phyloP scores from a whole-genome alignment of 2,888 invertebrate genomes.

The Anorthoa munda region DNA sequence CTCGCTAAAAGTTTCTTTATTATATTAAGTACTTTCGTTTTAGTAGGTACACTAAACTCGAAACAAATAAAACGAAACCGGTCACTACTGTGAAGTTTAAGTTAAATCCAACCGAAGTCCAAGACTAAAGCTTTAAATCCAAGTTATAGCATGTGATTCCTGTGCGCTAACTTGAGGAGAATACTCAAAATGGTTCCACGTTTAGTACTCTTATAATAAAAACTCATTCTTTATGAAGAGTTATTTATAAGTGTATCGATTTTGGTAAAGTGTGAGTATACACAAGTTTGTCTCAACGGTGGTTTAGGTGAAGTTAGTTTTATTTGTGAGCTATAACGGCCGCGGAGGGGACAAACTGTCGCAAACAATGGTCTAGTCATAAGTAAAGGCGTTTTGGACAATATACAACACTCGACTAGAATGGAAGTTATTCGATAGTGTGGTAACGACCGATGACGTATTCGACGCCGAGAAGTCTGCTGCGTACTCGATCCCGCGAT shows the following conservation, averaged over 20 bases:
- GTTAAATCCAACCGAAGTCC: constrained; percentile 50
- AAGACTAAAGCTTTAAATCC: constrained; percentile 59
- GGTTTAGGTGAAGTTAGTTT: constrained; percentile 18
- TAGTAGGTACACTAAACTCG: constrained; percentile 39
- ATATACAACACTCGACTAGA: constrained; percentile 35
- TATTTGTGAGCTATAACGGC: constrained; percentile 24
- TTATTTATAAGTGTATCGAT: constrained; percentile 31
- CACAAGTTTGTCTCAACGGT: neutral
- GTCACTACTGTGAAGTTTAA: constrained; percentile 50
- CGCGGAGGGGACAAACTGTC: constrained; percentile 26
- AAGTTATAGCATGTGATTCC: constrained; percentile 54
- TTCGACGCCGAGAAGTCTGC: constrained; percentile 72
- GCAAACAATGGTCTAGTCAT: constrained; percentile 44
- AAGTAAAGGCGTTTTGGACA: constrained; percentile 46
- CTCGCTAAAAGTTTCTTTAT: constrained; percentile 42
- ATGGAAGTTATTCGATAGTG: constrained; percentile 61
- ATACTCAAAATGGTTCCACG: constrained; percentile 42
- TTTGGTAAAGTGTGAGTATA: constrained; percentile 7
- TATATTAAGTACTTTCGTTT: constrained; percentile 43
- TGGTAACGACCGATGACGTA: constrained; percentile 67
- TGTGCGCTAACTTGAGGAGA: constrained; percentile 38
- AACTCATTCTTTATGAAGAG: constrained; percentile 17
- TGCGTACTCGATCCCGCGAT: constrained; percentile 65
- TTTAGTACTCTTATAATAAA: constrained; percentile 46
- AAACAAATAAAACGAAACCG: constrained; percentile 59